A percentile compares a stretch with the other conserved stretches of the same genome.
These are phyloP conservation scores for Dryobotodes eremita DNA, from an alignment of 2,888 invertebrate genomes.

Conservation along the genomic window DNA sequence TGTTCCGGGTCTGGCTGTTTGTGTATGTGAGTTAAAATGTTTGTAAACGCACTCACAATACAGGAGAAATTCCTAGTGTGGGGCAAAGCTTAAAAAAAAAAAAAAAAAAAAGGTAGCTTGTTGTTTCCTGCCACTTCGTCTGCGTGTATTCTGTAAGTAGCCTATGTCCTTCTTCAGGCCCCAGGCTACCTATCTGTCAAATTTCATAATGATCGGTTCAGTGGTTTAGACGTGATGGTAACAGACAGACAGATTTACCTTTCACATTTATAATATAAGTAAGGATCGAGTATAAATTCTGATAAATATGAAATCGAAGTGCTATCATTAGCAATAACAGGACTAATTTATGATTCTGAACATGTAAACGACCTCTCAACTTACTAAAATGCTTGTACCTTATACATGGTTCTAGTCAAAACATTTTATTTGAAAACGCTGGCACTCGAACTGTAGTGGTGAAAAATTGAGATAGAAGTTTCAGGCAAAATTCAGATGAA, in stretches of 20 bases:
- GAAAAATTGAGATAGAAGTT: conserved; percentile 13
- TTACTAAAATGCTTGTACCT: neutral
- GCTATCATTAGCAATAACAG: neutral
- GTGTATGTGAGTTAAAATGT: no score
- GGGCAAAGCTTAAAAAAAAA: no score
- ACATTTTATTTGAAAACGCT: conserved; percentile 3
- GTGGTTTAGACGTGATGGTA: neutral
- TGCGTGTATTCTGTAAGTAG: neutral
- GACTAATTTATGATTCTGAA: neutral
- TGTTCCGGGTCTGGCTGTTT: no score
- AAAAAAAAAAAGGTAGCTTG: no score
- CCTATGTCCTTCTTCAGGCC: neutral
- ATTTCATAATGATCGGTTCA: neutral
- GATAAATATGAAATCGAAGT: neutral
- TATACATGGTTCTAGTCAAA: neutral
- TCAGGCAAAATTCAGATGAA: conserved; percentile 7
- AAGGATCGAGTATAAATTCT: neutral
- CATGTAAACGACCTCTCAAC: no score
- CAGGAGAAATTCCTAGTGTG: no score
- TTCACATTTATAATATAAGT: neutral
- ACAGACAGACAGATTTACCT: neutral
- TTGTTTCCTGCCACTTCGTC: neutral
- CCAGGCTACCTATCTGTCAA: neutral
- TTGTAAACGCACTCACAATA: no score
- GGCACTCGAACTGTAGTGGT: neutral